Evolutionary conservation across 2,113 vertebrate genomes (phyloP).

Genomic region (Clarias batrachus): DNA sequence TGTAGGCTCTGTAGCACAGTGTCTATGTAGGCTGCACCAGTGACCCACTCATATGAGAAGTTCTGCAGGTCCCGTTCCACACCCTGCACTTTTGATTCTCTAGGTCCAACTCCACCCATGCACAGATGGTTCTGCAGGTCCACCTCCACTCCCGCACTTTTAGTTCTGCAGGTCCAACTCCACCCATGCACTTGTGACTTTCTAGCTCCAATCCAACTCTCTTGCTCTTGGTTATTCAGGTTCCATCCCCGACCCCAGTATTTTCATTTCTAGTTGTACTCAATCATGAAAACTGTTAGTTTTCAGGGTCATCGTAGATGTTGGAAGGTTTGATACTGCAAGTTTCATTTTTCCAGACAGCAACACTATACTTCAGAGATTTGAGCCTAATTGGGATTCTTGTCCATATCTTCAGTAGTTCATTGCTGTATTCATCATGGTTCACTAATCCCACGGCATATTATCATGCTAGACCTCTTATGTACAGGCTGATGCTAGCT

Average conservation of each 20-base stretch:
- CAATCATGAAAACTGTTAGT: no score
- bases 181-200: no score
- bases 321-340: no score
- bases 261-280: no score
- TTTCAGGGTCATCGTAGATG: no score
- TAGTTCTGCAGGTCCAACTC: no score
- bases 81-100: no score
- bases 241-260: no score
- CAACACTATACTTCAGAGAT: not conserved
- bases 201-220: no score
- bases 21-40: not conserved
- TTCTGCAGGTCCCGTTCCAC: not conserved
- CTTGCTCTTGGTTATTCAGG: not conserved
- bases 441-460: not conserved
- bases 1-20: not conserved
- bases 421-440: not conserved
- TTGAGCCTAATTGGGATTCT: not conserved
- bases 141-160: not conserved
- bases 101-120: no score
- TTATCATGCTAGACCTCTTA: not conserved
- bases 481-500: not conserved
- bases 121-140: not conserved
- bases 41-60: not conserved
- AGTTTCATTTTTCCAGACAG: not conserved
- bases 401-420: not conserved